phyloP scores from a whole-genome alignment of 30 jellyfish, hydroid and myxozoan species.

The Hydractinia symbiolongicarpus region DNA sequence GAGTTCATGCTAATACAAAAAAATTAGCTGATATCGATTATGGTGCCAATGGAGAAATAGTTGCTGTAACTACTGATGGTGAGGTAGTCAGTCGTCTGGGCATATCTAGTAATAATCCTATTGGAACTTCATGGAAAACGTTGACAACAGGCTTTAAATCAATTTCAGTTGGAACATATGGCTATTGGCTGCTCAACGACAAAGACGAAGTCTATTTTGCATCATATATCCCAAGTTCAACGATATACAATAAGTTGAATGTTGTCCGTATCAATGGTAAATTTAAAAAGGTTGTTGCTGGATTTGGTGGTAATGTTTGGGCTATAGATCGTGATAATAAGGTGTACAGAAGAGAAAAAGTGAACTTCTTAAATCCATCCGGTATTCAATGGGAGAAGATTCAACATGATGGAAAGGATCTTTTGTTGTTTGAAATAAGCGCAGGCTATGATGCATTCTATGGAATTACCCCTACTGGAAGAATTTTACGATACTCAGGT shows the following conservation, averaged over 20 bases:
- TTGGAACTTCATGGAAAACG: constrained; percentile 35
- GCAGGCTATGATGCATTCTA: constrained; percentile 56
- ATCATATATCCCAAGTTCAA: constrained; percentile 30
- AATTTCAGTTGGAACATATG: constrained; percentile 68
- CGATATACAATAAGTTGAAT: constrained; percentile 18
- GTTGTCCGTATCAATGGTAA: constrained; percentile 53
- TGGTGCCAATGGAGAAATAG: constrained; percentile 28
- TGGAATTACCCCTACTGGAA: constrained; percentile 19
- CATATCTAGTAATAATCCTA: constrained; percentile 18
- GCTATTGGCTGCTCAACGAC: constrained; percentile 63
- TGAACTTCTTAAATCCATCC: constrained; percentile 49
- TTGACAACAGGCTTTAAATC: constrained; percentile 45
- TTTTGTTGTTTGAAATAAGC: constrained; percentile 42
- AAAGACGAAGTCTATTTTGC: constrained; percentile 53
- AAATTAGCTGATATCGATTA: not conserved
- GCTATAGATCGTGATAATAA: constrained; percentile 57
- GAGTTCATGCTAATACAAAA: constrained; percentile 8
- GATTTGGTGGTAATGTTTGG: constrained; percentile 90
- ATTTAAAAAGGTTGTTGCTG: constrained; percentile 55
- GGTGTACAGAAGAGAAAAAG: constrained; percentile 49
- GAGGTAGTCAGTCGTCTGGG: constrained; percentile 27
- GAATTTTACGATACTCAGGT: constrained; percentile 23
- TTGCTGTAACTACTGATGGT: constrained; percentile 15
- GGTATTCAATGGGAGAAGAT: constrained; percentile 64
- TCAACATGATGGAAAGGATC: constrained; percentile 14